Percentiles rank a stretch among this genome's conserved stretches.
phyloP scores from a whole-genome alignment of 2,797 vertebrate genomes.

The Distichodus sexfasciatus region DNA sequence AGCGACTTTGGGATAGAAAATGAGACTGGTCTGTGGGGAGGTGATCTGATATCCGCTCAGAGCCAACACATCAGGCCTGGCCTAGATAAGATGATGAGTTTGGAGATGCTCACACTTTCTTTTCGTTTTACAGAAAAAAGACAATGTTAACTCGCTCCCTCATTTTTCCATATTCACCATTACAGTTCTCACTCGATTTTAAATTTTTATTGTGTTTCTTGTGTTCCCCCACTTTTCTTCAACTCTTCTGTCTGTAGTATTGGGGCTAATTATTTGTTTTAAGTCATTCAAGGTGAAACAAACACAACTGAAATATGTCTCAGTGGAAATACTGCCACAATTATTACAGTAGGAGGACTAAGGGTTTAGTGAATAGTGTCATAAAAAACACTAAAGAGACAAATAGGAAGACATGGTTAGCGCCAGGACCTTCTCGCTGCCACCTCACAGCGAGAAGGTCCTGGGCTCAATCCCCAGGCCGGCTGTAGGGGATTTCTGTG shows the following conservation, averaged over 20 bases:
- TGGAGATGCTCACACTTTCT: constrained; percentile 46
- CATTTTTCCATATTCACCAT: background rate
- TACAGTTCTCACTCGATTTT: background rate
- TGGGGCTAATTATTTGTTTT: constrained; percentile 1
- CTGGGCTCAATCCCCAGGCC: too few species aligned
- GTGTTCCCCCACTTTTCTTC: background rate
- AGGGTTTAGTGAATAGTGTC: background rate
- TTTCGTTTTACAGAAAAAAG: constrained; percentile 31
- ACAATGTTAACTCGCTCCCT: background rate
- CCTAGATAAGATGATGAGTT: constrained; percentile 69
- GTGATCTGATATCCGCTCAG: constrained; percentile 53
- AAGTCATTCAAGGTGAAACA: background rate
- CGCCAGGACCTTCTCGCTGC: too few species aligned
- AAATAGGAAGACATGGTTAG: too few species aligned
- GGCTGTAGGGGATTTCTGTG: too few species aligned
- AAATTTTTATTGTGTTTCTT: background rate
- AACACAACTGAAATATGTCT: background rate
- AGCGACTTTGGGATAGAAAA: constrained; percentile 34
- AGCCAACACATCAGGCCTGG: constrained; percentile 67
- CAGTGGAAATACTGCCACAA: background rate
- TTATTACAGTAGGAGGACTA: constrained; percentile 5
- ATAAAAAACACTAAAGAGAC: background rate
- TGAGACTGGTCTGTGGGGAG: constrained; percentile 51
- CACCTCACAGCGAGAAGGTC: too few species aligned
- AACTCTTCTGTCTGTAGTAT: background rate